Evolutionary conservation across 2,888 invertebrate genomes (phyloP).

Genomic region (Pandemis corylana): DNA sequence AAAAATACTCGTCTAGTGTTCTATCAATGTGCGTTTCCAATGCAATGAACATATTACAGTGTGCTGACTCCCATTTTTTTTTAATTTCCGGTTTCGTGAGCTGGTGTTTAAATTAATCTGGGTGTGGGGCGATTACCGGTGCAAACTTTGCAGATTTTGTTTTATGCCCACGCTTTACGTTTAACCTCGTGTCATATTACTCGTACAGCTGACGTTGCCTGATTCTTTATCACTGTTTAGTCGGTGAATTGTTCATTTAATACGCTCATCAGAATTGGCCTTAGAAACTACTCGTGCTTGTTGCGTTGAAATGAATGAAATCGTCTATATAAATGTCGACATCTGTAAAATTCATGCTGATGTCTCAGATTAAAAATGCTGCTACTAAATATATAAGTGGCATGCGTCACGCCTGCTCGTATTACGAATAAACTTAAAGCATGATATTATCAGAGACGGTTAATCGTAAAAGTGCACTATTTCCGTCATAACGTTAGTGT

Average conservation of each 20-base stretch:
- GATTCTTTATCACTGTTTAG: background rate
- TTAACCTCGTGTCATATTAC: background rate
- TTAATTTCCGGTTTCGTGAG: background rate
- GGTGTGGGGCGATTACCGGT: conserved; percentile 9
- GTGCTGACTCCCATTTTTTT: no score
- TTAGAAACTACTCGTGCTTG: background rate
- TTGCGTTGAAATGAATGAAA: background rate
- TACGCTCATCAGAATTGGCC: conserved; percentile 13
- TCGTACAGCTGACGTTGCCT: background rate
- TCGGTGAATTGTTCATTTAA: background rate
- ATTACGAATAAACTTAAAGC: conserved; percentile 49
- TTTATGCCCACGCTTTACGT: background rate
- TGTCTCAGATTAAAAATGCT: conserved; percentile 7
- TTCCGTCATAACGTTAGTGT: conserved; percentile 66
- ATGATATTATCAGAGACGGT: conserved; percentile 49
- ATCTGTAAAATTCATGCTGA: background rate
- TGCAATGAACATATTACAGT: no score
- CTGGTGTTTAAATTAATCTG: conserved; percentile 16
- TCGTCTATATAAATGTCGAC: background rate
- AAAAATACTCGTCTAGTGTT: background rate
- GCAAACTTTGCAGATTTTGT: conserved; percentile 1
- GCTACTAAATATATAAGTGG: conserved; percentile 22
- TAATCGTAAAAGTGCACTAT: conserved; percentile 61
- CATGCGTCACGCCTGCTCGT: conserved; percentile 50
- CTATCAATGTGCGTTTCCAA: no score